phyloP scores from a whole-genome alignment of 2,113 vertebrate species.

The Ciconia maguari region DNA sequence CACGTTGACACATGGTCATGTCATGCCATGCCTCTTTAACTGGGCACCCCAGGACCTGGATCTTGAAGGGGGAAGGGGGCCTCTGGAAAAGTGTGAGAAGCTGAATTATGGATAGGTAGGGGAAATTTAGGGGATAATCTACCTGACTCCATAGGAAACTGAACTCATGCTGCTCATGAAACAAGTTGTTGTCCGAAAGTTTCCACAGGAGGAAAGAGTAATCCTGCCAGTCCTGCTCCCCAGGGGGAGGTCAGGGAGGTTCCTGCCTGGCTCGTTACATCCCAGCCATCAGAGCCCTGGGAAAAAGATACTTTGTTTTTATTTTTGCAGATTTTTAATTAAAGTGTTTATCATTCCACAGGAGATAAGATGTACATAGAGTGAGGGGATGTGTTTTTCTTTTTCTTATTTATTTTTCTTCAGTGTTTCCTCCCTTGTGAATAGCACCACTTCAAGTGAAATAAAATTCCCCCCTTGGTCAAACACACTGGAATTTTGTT shows the following conservation, averaged over 20 bases:
- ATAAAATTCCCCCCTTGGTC: constrained; percentile 32
- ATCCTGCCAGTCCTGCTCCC: background rate
- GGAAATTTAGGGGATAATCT: background rate
- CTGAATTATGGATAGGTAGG: background rate
- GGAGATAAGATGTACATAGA: background rate
- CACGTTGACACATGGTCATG: rapidly evolving
- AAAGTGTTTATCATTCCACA: constrained; percentile 17
- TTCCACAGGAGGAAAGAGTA: background rate
- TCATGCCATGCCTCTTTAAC: too few relatives aligned
- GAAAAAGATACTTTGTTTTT: background rate
- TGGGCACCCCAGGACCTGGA: rapidly evolving
- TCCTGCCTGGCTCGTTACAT: rapidly evolving
- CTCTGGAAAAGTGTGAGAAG: background rate
- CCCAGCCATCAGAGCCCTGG: background rate
- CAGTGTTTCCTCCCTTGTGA: background rate
- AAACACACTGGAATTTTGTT: constrained; percentile 31
- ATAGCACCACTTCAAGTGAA: constrained; percentile 31
- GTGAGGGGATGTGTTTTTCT: background rate
- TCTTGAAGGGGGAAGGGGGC: rapidly evolving
- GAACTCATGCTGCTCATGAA: background rate
- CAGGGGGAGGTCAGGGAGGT: background rate
- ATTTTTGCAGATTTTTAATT: constrained; percentile 22
- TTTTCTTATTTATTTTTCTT: background rate
- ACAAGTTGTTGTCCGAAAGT: background rate
- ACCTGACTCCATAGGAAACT: background rate